phyloP scores from a whole-genome alignment of 2,888 invertebrate species.

The Aphelenchoides bicaudatus region DNA sequence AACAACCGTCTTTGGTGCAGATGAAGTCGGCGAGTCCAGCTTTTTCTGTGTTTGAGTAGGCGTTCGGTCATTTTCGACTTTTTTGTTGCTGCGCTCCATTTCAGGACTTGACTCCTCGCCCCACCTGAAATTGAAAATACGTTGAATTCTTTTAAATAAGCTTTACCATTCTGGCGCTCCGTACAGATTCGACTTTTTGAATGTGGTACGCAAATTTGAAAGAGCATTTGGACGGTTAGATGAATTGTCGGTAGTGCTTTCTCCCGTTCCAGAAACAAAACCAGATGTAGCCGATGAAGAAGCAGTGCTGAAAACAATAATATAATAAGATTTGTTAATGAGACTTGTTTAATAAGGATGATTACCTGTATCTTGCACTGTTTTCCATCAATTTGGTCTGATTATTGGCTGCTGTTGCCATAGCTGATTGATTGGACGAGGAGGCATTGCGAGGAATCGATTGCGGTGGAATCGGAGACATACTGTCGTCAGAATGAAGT shows the following conservation, averaged over 20 bases:
- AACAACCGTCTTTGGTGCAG: slow-evolving; percentile 1
- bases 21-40: slow-evolving; percentile 6
- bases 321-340: no score
- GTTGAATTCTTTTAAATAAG: no score
- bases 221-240: slow-evolving; percentile 18
- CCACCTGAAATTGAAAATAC: slow-evolving; percentile 23
- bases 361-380: slow-evolving; percentile 27
- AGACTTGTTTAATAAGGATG: no score
- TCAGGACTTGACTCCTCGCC: slow-evolving; percentile 21
- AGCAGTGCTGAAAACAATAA: no score
- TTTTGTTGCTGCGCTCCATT: neutral
- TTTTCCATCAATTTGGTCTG: slow-evolving; percentile 17
- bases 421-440: slow-evolving; percentile 8
- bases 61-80: slow-evolving; percentile 18
- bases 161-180: slow-evolving; percentile 9
- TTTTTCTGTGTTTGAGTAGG: slow-evolving; percentile 18
- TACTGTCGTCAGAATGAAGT: slow-evolving; percentile 15
- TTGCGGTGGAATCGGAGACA: slow-evolving; percentile 20
- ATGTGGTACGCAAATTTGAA: no score
- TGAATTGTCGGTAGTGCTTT: slow-evolving; percentile 13
- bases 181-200: slow-evolving; percentile 17
- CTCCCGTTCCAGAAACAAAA: slow-evolving; percentile 34
- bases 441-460: slow-evolving; percentile 23
- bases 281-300: slow-evolving; percentile 40
- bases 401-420: neutral